These are phyloP conservation scores for Syndactyla subalaris DNA, from an alignment of 2,797 vertebrate species.

Conservation along the genomic window DNA sequence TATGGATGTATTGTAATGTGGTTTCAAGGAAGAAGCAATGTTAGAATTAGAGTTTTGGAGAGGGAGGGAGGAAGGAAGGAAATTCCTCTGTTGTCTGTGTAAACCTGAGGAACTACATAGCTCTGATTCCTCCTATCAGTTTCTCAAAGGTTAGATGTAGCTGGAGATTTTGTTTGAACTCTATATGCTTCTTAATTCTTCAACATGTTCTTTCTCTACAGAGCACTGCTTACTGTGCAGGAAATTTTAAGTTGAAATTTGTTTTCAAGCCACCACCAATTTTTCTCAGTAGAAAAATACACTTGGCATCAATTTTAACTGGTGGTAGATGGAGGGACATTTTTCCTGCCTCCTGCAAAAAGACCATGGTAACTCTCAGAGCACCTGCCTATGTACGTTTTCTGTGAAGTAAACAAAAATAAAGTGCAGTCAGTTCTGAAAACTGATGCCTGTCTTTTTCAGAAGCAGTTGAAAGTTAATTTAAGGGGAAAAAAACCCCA, in stretches of 20 bases:
- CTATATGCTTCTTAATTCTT: not conserved
- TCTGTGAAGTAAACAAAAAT: not conserved
- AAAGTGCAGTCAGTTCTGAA: not conserved
- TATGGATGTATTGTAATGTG: not conserved
- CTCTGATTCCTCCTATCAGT: not conserved
- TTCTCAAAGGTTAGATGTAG: not conserved
- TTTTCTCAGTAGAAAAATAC: slow-evolving; percentile 17
- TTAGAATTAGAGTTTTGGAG: not conserved
- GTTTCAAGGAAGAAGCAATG: not conserved
- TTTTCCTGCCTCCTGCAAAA: not conserved
- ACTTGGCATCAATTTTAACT: not conserved
- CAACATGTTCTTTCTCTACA: not conserved
- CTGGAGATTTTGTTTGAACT: slow-evolving; percentile 19
- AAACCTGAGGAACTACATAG: not conserved
- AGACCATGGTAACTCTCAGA: not conserved
- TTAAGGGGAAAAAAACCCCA: not conserved
- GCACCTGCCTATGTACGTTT: not conserved
- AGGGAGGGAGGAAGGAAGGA: not conserved
- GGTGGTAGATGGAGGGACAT: not conserved
- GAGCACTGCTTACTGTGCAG: not conserved
- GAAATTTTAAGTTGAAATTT: slow-evolving; percentile 20
- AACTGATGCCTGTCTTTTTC: not conserved
- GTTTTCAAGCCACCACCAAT: not conserved
- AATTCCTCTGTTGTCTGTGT: not conserved
- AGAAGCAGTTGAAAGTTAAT: not conserved